Evolutionary conservation across 1,140 invertebrate species (phyloP).

Genomic region (Camponotus pennsylvanicus): DNA sequence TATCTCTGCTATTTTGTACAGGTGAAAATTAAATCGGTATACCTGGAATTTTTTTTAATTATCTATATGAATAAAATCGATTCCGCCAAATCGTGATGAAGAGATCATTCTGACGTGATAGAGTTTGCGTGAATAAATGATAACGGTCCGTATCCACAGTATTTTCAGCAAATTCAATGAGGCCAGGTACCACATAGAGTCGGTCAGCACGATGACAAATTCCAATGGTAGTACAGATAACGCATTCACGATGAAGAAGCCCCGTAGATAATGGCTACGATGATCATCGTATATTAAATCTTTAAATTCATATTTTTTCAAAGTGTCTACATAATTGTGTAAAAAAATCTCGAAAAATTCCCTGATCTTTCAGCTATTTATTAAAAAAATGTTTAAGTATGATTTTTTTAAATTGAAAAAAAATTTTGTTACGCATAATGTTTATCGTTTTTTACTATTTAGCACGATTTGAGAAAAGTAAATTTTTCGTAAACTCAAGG

Average conservation of each 20-base stretch:
- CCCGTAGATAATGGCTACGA: conserved; percentile 78
- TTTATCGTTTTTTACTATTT: neutral
- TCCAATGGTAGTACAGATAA: conserved; percentile 77
- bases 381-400: too few species aligned
- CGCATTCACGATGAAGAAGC: conserved; percentile 76
- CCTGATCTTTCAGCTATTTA: too few species aligned
- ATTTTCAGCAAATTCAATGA: conserved; percentile 78
- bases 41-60: conserved; percentile 68
- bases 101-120: conserved; percentile 70
- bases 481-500: neutral
- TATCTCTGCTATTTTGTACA: conserved; percentile 76
- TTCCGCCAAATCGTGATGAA: neutral
- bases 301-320: neutral
- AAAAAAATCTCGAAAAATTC: neutral
- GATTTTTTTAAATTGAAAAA: too few species aligned
- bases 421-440: neutral
- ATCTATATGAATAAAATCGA: neutral
- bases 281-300: neutral
- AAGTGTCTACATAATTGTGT: neutral
- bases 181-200: conserved; percentile 66
- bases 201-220: conserved; percentile 63
- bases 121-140: conserved; percentile 73
- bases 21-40: conserved; percentile 75
- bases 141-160: conserved; percentile 75
- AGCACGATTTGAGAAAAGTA: neutral